phyloP scores from a whole-genome alignment of 2,113 vertebrate genomes.

The Odocoileus virginianus region DNA sequence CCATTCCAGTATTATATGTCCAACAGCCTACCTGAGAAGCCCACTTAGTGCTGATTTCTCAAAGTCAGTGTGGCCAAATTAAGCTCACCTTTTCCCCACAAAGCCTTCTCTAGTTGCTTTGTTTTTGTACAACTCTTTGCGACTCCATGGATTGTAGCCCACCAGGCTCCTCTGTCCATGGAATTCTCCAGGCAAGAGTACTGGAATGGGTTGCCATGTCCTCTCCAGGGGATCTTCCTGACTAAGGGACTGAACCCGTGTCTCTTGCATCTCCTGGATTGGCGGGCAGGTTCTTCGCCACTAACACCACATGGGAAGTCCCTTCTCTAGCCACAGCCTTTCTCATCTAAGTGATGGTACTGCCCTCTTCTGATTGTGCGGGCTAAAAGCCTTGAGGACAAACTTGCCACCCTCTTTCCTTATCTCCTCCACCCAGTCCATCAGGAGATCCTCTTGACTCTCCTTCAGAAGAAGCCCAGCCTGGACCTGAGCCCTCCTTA shows the following conservation, averaged over 20 bases:
- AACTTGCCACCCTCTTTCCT: neutral
- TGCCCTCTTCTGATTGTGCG: rapidly evolving
- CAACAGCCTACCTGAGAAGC: neutral
- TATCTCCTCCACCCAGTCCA: too few species aligned
- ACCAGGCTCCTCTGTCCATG: neutral
- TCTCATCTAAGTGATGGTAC: neutral
- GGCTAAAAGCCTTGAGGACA: neutral
- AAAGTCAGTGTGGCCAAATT: neutral
- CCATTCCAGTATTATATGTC: neutral
- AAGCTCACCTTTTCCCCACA: neutral
- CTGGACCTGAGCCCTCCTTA: neutral
- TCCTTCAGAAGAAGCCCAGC: neutral
- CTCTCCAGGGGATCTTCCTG: neutral
- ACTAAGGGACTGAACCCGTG: neutral
- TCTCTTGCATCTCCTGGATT: neutral
- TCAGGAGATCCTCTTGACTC: neutral
- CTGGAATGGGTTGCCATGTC: neutral
- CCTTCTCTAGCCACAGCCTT: neutral
- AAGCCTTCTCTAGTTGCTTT: neutral
- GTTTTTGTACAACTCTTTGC: neutral
- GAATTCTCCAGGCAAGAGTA: neutral
- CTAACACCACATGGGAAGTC: neutral
- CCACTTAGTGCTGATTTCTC: neutral
- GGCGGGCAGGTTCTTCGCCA: neutral
- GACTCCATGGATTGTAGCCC: neutral